These are phyloP conservation scores for Araneus ventricosus DNA, from an alignment of 1,140 invertebrate species.

Conservation along the genomic window DNA sequence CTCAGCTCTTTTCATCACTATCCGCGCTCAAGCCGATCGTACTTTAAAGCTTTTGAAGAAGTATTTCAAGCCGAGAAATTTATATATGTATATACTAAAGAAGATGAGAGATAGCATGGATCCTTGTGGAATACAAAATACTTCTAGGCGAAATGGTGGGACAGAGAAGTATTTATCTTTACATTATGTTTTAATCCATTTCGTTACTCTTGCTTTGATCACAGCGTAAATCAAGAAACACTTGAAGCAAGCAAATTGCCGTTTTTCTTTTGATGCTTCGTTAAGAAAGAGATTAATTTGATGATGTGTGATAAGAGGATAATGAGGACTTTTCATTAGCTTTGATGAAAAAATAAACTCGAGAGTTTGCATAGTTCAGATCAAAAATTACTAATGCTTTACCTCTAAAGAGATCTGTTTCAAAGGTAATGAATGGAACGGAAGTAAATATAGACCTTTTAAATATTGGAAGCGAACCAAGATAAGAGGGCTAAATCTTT, in stretches of 20 bases:
- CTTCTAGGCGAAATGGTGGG: too few species aligned
- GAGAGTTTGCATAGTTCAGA: too few species aligned
- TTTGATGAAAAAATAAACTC: background rate
- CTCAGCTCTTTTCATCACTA: background rate
- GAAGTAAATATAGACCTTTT: too few species aligned
- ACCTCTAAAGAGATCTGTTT: too few species aligned
- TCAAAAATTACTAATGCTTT: too few species aligned
- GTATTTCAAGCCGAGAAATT: background rate
- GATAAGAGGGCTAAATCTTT: too few species aligned
- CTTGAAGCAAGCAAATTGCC: background rate
- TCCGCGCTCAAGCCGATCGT: background rate
- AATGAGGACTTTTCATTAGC: conserved; percentile 3
- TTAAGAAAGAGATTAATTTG: background rate
- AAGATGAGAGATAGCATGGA: background rate
- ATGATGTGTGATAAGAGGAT: background rate
- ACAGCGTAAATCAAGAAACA: background rate
- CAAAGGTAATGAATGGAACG: too few species aligned
- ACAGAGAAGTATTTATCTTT: background rate
- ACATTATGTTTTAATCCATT: background rate
- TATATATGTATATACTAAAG: background rate
- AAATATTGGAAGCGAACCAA: too few species aligned
- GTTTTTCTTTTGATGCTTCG: background rate
- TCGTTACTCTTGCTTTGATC: background rate
- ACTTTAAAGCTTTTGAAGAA: background rate
- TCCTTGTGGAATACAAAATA: background rate